Evolutionary conservation across 2,888 invertebrate species (phyloP), one percentile per base, ranked within the genome.

Genomic region (Microctonus brassicae): DNA sequence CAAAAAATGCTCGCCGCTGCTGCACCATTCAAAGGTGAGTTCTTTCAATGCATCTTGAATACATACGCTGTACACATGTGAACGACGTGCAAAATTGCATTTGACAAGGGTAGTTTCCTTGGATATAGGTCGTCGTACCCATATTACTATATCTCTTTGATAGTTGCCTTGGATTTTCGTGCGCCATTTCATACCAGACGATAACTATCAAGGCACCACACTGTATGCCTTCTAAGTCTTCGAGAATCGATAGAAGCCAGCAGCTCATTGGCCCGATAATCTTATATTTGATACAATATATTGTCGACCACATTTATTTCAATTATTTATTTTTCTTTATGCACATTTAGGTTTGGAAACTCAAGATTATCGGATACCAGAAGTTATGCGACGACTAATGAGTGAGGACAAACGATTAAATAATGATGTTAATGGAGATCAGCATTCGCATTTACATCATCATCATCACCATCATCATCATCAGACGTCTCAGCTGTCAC

Each of bases 371-470:
- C 84, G 87, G 69, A 86, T 91, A 77, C 90, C 91, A 22, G 91
- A 91, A 77, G 88, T 91, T 67, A 88, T 91, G 84, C 89, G 90
- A 77, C 87, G 89, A 75, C 88, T 91, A 82, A 89, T 91, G 85
- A 88, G 89, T 76, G 90, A 91, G 75, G 91, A 91, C 73, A 89
- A 90, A 77, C 84, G 89, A 76, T 80, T 89, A 73, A 88, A 77
- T 77, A 87, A 87, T 79, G 85, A 83, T 75, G 81, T 82, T 70
- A 86, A 83, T 79, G 85, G 84, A 55, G 87, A 87, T 72, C 86
- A 86, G 70, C 80, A 83, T 73, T 86, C 84, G 74, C 79, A 79
- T 47, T 78, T 79, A 33, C 81, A 80, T 75, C 79, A 39, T 73
- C 86, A 85, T 75, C 79, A 79, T 42, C 79, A 80, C 26, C 81